Evolutionary conservation across 2,797 vertebrate genomes (phyloP).

Genomic region (Artibeus lituratus): DNA sequence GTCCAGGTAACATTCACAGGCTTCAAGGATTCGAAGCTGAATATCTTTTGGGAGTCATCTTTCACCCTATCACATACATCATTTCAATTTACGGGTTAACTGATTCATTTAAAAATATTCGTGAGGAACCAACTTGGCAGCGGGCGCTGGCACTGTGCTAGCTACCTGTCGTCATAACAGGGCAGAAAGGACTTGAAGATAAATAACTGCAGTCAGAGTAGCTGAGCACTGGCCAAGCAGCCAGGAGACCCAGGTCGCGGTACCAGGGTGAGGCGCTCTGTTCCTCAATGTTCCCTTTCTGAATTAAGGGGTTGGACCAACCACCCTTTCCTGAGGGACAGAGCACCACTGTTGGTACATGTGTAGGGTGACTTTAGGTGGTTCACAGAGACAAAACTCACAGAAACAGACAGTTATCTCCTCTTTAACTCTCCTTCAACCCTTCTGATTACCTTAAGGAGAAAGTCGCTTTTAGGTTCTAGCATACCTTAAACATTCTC

Average conservation of each 20-base stretch:
- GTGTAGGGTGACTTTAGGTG: neutral
- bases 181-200: neutral
- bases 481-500: neutral
- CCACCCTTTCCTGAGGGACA: neutral
- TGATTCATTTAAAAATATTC: constrained; percentile 4
- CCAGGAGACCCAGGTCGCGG: neutral
- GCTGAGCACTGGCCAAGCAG: neutral
- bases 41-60: neutral
- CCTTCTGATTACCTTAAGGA: neutral
- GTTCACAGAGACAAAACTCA: neutral
- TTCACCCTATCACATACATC: neutral
- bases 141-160: neutral
- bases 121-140: neutral
- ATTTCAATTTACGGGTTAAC: neutral
- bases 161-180: neutral
- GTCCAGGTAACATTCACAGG: neutral
- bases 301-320: neutral
- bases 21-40: neutral
- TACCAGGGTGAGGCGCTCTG: neutral
- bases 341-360: neutral
- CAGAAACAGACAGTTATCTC: neutral
- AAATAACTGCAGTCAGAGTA: neutral
- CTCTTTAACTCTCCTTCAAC: neutral
- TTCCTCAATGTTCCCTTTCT: neutral
- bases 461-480: neutral